Conservation (phyloP, 2,888 invertebrate genomes). For the Drosophila pegasa region DNA sequence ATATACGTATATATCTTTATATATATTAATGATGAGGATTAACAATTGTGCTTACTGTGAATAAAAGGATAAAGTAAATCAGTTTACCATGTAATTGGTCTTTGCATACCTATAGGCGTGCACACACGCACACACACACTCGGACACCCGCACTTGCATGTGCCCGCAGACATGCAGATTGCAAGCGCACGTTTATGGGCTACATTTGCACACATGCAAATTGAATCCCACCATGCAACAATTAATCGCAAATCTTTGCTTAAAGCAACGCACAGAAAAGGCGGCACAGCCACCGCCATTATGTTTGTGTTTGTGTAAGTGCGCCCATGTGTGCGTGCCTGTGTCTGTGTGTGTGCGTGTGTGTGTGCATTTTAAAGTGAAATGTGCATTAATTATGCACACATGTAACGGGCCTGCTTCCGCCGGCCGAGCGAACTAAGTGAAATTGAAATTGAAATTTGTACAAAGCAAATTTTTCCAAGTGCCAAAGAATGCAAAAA, state of each 20-base stretch:
- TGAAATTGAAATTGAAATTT: constrained; percentile 58
- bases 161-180: constrained; percentile 14
- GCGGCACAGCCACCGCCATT: constrained; percentile 62
- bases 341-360: constrained; percentile 26
- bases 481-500: constrained; percentile 25
- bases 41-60: constrained; percentile 11
- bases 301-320: constrained; percentile 22
- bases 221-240: constrained; percentile 79
- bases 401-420: constrained; percentile 49
- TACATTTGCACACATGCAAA: constrained; percentile 49
- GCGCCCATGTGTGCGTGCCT: constrained; percentile 4
- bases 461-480: constrained; percentile 24
- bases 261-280: constrained; percentile 58
- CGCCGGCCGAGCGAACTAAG: constrained; percentile 48
- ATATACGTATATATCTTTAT: too few species aligned
- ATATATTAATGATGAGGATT: constrained; percentile 1
- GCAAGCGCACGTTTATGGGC: constrained; percentile 7
- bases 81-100: constrained; percentile 1
- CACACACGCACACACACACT: constrained; percentile 24
- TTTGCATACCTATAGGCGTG: constrained; percentile 60
- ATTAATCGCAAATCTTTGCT: constrained; percentile 83
- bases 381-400: constrained; percentile 80
- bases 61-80: constrained; percentile 6
- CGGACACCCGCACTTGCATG: constrained; percentile 6
- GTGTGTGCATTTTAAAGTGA: constrained; percentile 75